These are phyloP conservation scores for Poecilia velifera DNA, from an alignment of 2,797 vertebrate genomes.

Conservation along the genomic window DNA sequence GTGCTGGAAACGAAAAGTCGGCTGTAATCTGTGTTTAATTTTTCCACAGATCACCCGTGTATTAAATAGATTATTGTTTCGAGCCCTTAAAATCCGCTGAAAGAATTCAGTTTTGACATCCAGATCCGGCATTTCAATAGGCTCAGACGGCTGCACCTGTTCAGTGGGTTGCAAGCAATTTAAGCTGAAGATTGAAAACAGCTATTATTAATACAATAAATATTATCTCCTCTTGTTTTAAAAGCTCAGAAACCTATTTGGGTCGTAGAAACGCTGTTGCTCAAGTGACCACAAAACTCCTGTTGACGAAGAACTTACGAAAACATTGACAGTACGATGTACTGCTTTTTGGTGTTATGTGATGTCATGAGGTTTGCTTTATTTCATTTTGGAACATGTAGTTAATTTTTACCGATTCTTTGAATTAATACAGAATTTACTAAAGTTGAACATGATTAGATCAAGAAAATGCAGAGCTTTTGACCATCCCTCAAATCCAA, in stretches of 20 bases:
- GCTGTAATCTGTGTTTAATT: conserved; percentile 54
- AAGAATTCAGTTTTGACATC: conserved; percentile 20
- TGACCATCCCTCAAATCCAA: conserved; percentile 11
- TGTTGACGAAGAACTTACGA: neutral
- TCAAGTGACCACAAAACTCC: neutral
- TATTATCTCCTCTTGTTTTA: neutral
- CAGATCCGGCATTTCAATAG: conserved; percentile 16
- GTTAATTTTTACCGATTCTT: neutral
- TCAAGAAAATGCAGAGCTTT: conserved; percentile 20
- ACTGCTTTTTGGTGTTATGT: neutral
- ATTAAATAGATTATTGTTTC: conserved; percentile 41
- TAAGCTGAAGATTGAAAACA: neutral
- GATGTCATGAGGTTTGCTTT: neutral
- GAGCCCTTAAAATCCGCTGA: conserved; percentile 32
- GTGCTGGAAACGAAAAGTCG: conserved; percentile 34
- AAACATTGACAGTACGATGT: neutral
- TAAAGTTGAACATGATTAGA: neutral
- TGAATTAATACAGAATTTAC: neutral
- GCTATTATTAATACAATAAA: neutral
- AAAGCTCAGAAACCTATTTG: neutral
- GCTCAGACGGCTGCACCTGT: conserved; percentile 20
- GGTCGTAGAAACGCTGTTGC: neutral
- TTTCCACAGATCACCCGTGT: conserved; percentile 40
- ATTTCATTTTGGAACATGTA: neutral
- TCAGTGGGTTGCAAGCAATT: conserved; percentile 2